Conservation (phyloP, 1,140 invertebrate genomes). For the Drosophila yakuba region DNA sequence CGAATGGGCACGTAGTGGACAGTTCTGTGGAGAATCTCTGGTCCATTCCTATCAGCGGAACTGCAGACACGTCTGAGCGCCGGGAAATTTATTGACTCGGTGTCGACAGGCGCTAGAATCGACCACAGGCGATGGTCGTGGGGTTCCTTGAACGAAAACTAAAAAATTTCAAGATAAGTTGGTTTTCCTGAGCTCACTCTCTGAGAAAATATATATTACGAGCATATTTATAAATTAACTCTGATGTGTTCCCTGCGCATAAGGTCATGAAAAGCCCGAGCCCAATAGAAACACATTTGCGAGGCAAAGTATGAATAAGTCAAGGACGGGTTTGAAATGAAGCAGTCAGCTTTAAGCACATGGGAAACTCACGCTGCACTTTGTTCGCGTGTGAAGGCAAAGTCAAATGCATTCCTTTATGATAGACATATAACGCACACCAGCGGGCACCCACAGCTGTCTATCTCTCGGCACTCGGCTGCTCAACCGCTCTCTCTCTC, state of each 20-base stretch:
- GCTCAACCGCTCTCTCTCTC: conserved; percentile 2
- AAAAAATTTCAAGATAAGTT: too few relatives aligned
- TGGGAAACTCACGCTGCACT: conserved; percentile 21
- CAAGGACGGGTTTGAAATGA: not conserved
- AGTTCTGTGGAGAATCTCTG: conserved; percentile 32
- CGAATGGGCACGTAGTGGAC: conserved; percentile 68
- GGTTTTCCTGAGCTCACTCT: too few relatives aligned
- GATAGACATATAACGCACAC: conserved; percentile 20
- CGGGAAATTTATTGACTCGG: conserved; percentile 63
- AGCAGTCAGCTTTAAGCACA: conserved; percentile 8
- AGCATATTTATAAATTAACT: too few relatives aligned
- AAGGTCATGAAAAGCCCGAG: too few relatives aligned
- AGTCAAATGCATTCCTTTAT: conserved; percentile 69
- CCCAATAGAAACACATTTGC: not conserved
- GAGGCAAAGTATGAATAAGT: not conserved
- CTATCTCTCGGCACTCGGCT: conserved; percentile 8
- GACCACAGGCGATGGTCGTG: conserved; percentile 45
- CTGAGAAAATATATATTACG: too few relatives aligned
- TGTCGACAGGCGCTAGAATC: conserved; percentile 54
- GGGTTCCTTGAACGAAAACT: conserved; percentile 8
- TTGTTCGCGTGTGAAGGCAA: conserved; percentile 30
- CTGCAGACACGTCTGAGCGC: conserved; percentile 61
- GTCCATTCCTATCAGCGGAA: conserved; percentile 13
- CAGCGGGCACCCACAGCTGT: conserved; percentile 17
- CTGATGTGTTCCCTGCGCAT: not conserved